Percentiles rank a stretch among this genome's conserved stretches.
phyloP scores from a whole-genome alignment of 2,113 vertebrate genomes.

The Oryzias melastigma region DNA sequence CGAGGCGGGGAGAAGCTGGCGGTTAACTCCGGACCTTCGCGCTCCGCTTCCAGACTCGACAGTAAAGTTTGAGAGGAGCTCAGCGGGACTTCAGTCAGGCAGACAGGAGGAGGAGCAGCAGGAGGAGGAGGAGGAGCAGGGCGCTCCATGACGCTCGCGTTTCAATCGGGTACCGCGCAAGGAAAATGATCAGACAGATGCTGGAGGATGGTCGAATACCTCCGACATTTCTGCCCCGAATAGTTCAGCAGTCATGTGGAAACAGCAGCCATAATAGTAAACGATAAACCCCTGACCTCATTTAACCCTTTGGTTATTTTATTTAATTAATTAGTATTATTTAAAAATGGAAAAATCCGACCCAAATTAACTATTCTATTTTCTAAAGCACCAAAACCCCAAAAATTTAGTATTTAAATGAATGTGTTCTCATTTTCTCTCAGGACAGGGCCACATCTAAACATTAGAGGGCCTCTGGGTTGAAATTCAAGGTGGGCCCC shows the following conservation, averaged over 20 bases:
- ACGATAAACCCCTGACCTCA: too few species aligned
- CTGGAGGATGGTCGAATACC: conserved; percentile 49
- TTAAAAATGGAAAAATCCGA: too few species aligned
- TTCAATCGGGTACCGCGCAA: conserved; percentile 30
- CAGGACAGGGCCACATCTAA: too few species aligned
- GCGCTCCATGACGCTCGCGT: conserved; percentile 63
- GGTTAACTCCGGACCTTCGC: conserved; percentile 37
- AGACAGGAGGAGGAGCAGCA: conserved; percentile 26
- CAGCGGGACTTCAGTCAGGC: conserved; percentile 52
- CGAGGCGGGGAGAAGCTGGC: conserved; percentile 6
- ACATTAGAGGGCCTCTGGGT: too few species aligned
- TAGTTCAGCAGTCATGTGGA: neutral
- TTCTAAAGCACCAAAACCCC: too few species aligned
- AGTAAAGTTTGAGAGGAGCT: conserved; percentile 65
- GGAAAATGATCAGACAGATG: conserved; percentile 65
- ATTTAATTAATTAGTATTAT: too few species aligned
- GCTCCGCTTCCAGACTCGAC: conserved; percentile 51
- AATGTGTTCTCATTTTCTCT: too few species aligned
- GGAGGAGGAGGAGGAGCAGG: conserved; percentile 22
- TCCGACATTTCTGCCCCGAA: conserved; percentile 33
- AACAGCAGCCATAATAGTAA: too few species aligned
- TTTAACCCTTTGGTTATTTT: too few species aligned
- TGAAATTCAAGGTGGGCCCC: too few species aligned
- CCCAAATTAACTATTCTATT: too few species aligned
- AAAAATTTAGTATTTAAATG: too few species aligned